These are phyloP conservation scores for Euwallacea similis DNA, from an alignment of 1,140 invertebrate species.

Conservation along the genomic window DNA sequence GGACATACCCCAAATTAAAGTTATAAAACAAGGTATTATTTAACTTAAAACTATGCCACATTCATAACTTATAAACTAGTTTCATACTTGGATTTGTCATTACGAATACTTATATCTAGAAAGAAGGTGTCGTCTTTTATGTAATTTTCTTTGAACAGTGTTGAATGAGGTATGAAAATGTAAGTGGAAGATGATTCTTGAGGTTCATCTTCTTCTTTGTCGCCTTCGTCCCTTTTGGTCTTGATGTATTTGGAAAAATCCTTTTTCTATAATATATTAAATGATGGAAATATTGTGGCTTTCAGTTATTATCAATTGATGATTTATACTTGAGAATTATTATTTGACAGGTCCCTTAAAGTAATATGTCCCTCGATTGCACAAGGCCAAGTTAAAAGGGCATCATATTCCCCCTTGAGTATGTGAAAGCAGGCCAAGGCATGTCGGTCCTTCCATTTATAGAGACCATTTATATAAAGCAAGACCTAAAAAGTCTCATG, in stretches of 20 bases:
- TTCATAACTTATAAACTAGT: slow-evolving; percentile 33
- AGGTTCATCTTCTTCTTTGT: slow-evolving; percentile 55
- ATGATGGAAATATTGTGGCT: background rate
- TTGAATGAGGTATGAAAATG: slow-evolving; percentile 72
- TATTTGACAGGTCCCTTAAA: slow-evolving; percentile 59
- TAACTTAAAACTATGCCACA: too few species aligned
- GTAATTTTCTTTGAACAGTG: slow-evolving; percentile 65
- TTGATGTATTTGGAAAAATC: slow-evolving; percentile 58
- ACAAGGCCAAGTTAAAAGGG: slow-evolving; percentile 70
- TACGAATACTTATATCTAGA: slow-evolving; percentile 59
- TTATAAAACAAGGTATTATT: too few species aligned
- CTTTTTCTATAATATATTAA: slow-evolving; percentile 48
- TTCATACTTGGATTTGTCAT: slow-evolving; percentile 25
- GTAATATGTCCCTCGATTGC: slow-evolving; percentile 63
- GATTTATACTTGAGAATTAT: slow-evolving; percentile 39
- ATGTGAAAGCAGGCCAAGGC: slow-evolving; percentile 67
- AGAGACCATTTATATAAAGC: slow-evolving; percentile 68
- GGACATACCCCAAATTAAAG: too few species aligned
- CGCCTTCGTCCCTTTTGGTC: slow-evolving; percentile 54
- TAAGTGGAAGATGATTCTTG: slow-evolving; percentile 65
- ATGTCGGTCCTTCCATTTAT: slow-evolving; percentile 72
- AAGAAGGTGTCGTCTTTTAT: slow-evolving; percentile 67
- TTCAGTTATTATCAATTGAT: background rate
- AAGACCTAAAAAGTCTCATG: slow-evolving; percentile 57
- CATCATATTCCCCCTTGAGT: slow-evolving; percentile 68